Conservation (phyloP, 2,888 invertebrate genomes). For the Dusona sp. region DNA sequence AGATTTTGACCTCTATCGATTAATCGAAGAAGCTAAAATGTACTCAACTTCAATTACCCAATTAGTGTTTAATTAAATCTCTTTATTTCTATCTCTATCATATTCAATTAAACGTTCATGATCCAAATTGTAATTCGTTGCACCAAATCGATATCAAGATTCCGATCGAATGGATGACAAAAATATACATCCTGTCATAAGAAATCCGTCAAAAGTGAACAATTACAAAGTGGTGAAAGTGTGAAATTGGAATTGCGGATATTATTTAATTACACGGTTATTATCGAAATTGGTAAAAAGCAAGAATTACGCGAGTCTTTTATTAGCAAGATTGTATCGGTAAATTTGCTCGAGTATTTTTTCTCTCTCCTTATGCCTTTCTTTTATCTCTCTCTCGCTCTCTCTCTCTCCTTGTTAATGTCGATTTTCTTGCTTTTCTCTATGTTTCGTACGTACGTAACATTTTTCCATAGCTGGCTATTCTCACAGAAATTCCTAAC, state of each 20-base stretch:
- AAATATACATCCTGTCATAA: neutral
- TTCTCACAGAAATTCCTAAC: neutral
- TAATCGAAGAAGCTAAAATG: slow-evolving; percentile 13
- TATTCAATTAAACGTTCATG: neutral
- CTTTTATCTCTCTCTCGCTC: too few relatives aligned
- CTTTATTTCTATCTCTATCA: neutral
- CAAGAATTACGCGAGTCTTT: slow-evolving; percentile 49
- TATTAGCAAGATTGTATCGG: slow-evolving; percentile 59
- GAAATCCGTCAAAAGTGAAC: neutral
- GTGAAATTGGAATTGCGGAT: neutral
- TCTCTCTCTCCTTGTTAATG: too few relatives aligned
- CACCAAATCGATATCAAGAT: neutral
- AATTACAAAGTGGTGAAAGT: neutral
- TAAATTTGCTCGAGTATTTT: neutral
- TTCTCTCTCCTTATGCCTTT: neutral
- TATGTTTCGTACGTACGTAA: neutral
- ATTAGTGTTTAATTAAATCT: slow-evolving; percentile 11
- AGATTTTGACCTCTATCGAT: slow-evolving; percentile 61
- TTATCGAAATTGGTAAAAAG: slow-evolving; percentile 14
- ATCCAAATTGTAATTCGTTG: slow-evolving; percentile 2
- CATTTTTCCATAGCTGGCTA: neutral
- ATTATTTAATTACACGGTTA: slow-evolving; percentile 21
- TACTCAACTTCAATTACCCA: slow-evolving; percentile 46
- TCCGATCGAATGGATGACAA: neutral
- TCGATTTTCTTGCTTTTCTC: neutral